Evolutionary conservation across 53 echinoderm and acorn worm genomes (phyloP).

Genomic region (Luidia sarsii): DNA sequence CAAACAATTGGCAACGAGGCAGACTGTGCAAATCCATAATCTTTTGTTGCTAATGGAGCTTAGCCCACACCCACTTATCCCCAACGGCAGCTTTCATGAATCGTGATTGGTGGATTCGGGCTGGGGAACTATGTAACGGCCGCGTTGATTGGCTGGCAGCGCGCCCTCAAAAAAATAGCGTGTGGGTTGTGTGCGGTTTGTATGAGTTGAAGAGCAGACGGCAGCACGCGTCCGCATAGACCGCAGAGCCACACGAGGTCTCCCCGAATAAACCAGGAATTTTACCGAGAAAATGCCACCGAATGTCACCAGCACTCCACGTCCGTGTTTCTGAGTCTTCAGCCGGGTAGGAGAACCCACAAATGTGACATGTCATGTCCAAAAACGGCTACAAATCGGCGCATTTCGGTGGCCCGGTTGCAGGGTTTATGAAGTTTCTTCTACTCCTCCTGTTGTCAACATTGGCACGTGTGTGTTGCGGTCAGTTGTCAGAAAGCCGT

Average conservation of each 20-base stretch:
- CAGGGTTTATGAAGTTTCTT: neutral
- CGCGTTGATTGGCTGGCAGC: constrained; percentile 1
- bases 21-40: neutral
- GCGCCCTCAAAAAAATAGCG: neutral
- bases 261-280: too few relatives aligned
- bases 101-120: constrained; percentile 20
- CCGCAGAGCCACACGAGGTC: too few relatives aligned
- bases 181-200: too few relatives aligned
- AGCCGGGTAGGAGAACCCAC: neutral
- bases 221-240: too few relatives aligned
- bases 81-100: neutral
- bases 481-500: constrained; percentile 1
- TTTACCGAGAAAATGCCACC: too few relatives aligned
- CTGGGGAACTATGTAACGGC: neutral
- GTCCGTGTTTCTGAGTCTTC: too few relatives aligned
- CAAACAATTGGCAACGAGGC: neutral
- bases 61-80: neutral
- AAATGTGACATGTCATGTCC: constrained; percentile 39
- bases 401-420: neutral
- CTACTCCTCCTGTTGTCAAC: neutral
- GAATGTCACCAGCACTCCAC: too few relatives aligned
- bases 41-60: constrained; percentile 7
- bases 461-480: constrained; percentile 34
- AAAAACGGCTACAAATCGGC: constrained; percentile 22
- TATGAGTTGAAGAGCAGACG: too few relatives aligned